These are phyloP conservation scores for Hypothenemus hampei DNA, from an alignment of 1,140 invertebrate species.

Conservation along the genomic window DNA sequence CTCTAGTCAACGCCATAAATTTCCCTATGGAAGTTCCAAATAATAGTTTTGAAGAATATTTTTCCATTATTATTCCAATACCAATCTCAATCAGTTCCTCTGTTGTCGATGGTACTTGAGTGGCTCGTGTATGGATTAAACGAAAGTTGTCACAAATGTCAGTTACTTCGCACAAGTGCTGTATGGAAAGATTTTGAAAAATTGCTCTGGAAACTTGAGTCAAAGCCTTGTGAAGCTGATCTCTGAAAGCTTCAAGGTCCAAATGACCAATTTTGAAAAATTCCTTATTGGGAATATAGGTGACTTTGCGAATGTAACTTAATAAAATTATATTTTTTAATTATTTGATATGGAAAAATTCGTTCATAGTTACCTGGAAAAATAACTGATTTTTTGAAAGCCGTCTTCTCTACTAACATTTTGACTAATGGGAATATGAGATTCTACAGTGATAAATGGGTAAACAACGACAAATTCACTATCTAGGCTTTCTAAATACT, in stretches of 20 bases:
- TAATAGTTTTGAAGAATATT: neutral
- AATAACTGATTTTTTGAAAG: conserved; percentile 32
- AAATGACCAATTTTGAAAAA: conserved; percentile 32
- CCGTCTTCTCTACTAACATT: conserved; percentile 34
- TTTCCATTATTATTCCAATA: conserved; percentile 46
- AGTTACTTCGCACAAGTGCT: conserved; percentile 34
- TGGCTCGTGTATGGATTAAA: conserved; percentile 30
- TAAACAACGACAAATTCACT: conserved; percentile 27
- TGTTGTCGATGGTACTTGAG: conserved; percentile 31
- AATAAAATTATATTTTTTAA: neutral
- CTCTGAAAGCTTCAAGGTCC: conserved; percentile 26
- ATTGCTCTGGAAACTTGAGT: conserved; percentile 23
- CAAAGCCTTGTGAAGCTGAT: conserved; percentile 25
- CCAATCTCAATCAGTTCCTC: conserved; percentile 58
- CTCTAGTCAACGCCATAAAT: conserved; percentile 23
- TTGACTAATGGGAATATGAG: conserved; percentile 10
- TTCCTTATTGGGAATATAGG: conserved; percentile 32
- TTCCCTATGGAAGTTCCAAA: conserved; percentile 13
- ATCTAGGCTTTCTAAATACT: conserved; percentile 27
- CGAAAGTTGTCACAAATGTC: conserved; percentile 35
- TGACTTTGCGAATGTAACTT: conserved; percentile 29
- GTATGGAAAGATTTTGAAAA: conserved; percentile 28
- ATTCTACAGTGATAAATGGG: conserved; percentile 21
- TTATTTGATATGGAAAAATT: neutral
- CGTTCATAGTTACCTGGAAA: conserved; percentile 17